Conservation (phyloP, 2,888 invertebrate species). For the Limenitis camilla region DNA sequence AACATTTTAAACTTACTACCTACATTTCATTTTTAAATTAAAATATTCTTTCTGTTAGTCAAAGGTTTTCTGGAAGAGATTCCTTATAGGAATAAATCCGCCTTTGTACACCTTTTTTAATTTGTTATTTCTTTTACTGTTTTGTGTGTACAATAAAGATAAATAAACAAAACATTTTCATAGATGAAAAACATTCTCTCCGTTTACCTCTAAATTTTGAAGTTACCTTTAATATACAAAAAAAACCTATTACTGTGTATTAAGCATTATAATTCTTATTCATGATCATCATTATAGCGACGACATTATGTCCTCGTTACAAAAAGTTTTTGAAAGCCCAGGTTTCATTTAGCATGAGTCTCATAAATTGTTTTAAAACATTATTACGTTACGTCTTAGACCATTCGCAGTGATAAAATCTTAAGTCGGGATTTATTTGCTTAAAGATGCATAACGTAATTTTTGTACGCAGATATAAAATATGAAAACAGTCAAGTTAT, state of each 20-base stretch:
- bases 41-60: too few species aligned
- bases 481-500: slow-evolving; percentile 7
- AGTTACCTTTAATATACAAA: too few species aligned
- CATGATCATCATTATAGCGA: background rate
- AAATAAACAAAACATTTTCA: too few species aligned
- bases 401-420: slow-evolving; percentile 11
- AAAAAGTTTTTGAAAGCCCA: slow-evolving; percentile 1
- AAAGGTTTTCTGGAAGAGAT: too few species aligned
- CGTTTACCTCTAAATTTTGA: too few species aligned
- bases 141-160: too few species aligned
- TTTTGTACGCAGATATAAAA: slow-evolving; percentile 3
- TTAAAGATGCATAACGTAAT: slow-evolving; percentile 2
- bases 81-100: too few species aligned
- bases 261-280: background rate
- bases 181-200: too few species aligned
- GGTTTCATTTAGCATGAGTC: background rate
- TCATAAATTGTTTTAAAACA: background rate
- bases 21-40: too few species aligned
- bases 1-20: background rate
- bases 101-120: too few species aligned
- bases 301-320: background rate
- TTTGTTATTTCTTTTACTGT: too few species aligned
- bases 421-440: slow-evolving; percentile 14
- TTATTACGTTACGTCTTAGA: slow-evolving; percentile 4
- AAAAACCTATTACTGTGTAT: too few species aligned